Percentiles rank a stretch among this genome's conserved stretches.
phyloP scores from a whole-genome alignment of 2,113 vertebrate species.

The Alces alces region DNA sequence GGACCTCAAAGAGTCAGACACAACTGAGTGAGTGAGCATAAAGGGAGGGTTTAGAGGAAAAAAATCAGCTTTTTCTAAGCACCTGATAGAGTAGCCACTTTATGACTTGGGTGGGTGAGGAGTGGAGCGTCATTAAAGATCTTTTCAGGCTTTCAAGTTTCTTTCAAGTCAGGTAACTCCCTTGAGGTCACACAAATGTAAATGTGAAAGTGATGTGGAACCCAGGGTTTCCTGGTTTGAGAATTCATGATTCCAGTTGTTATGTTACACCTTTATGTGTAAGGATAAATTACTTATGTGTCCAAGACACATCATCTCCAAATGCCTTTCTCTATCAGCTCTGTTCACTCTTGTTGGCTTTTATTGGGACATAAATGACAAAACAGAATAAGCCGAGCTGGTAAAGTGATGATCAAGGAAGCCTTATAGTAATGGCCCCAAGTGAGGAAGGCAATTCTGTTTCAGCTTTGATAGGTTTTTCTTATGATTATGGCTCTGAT shows the following conservation, averaged over 20 bases:
- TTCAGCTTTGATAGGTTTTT: neutral
- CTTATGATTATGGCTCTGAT: neutral
- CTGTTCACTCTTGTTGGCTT: neutral
- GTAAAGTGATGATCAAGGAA: neutral
- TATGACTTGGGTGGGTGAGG: neutral
- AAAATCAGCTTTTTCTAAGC: neutral
- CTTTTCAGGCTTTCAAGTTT: neutral
- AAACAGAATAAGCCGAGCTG: neutral
- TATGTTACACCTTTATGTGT: neutral
- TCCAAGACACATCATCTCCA: neutral
- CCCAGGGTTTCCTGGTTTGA: neutral
- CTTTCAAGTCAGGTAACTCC: neutral
- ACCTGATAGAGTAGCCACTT: neutral
- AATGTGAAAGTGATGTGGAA: neutral
- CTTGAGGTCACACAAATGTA: neutral
- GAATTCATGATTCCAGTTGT: neutral
- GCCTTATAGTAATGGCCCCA: neutral
- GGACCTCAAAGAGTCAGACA: neutral
- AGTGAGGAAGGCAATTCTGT: neutral
- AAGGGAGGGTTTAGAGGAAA: neutral
- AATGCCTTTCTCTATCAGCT: neutral
- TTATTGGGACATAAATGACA: neutral
- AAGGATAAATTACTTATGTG: neutral
- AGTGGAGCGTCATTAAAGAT: neutral
- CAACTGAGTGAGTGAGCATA: neutral